Base-by-base conservation (phyloP, 2,113 vertebrate genomes). In the Rhinolophus sinicus region DNA sequence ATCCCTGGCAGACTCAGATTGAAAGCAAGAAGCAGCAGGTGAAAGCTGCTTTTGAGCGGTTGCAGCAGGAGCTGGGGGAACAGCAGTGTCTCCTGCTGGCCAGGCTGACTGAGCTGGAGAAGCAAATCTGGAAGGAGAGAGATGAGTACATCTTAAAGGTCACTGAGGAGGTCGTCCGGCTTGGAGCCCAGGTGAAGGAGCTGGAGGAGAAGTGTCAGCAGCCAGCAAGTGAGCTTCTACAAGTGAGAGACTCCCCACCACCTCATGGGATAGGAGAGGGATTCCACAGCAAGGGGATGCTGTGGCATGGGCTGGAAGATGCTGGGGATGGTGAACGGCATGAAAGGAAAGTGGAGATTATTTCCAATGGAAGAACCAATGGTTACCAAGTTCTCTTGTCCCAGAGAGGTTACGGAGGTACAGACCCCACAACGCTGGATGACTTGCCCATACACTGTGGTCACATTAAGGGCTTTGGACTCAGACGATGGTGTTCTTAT, bases 201-300 rank as follows among this genome's bases (percentile, higher is more conserved):
- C 80, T 96, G 44, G 94, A 97, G 52, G 77, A 94, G 54, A 97
- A 97, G 38, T 94, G 95, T 56, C 96, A 90, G 87, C 81, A 44
- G 40, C 88, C 94, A 13, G 95, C 93, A 70, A 94, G 81, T 69
- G 93, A 85, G 47, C 96, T 98, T 70, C 38, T 98, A 30, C 96
- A 98, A 87, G 97, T 97, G 88, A 97, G 96, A 30, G 12, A 76
- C 22, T 10, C 6, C 8, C 52, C 70, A 50, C 12, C 30, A 52
- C 33, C 28, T 44, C 2, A 0, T 56, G 50, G 38, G 50, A 91
- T 1, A 44, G 50, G 72, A 58, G 58, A 76, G 60, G 22, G 33
- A 33, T 7, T 35, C 54, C 11, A 19, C 5, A n/a, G 73, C 26
- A 82, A 77, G 14, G 26, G 33, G 4, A 58, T 7, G 14, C 38